A percentile compares a stretch with the other conserved stretches of the same genome.
Conservation (phyloP, 2,888 invertebrate genomes). For the Mayetiola destructor region DNA sequence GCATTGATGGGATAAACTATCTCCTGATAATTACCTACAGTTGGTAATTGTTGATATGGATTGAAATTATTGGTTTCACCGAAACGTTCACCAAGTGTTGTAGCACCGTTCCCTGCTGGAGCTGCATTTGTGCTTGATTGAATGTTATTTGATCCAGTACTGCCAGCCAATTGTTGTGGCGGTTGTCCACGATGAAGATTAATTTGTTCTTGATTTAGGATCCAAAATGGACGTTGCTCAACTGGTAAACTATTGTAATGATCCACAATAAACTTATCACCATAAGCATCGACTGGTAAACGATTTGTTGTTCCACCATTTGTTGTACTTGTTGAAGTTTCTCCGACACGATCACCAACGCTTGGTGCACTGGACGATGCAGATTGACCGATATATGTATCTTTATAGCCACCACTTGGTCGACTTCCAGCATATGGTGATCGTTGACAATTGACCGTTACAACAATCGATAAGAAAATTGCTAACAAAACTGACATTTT, state of each 20-base stretch:
- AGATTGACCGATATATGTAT: constrained; percentile 30
- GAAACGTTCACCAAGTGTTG: not conserved
- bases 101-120: not conserved
- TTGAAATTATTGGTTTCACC: not conserved
- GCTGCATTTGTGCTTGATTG: not conserved
- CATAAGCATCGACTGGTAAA: constrained; percentile 51
- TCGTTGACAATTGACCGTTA: constrained; percentile 35
- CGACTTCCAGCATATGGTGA: constrained; percentile 47
- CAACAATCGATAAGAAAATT: constrained; percentile 14
- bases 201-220: constrained; percentile 50
- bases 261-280: constrained; percentile 46
- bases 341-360: constrained; percentile 3
- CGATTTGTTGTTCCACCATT: constrained; percentile 29
- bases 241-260: constrained; percentile 48
- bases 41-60: not conserved
- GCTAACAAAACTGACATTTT: not conserved
- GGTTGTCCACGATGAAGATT: constrained; percentile 38
- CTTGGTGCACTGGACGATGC: not conserved
- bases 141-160: not conserved
- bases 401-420: constrained; percentile 49
- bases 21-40: not conserved
- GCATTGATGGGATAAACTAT: not conserved
- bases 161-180: not conserved
- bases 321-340: not conserved
- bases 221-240: constrained; percentile 59